Evolutionary conservation across 2,113 vertebrate genomes (phyloP).

Genomic region (Sinocyclocheilus anshuiensis): DNA sequence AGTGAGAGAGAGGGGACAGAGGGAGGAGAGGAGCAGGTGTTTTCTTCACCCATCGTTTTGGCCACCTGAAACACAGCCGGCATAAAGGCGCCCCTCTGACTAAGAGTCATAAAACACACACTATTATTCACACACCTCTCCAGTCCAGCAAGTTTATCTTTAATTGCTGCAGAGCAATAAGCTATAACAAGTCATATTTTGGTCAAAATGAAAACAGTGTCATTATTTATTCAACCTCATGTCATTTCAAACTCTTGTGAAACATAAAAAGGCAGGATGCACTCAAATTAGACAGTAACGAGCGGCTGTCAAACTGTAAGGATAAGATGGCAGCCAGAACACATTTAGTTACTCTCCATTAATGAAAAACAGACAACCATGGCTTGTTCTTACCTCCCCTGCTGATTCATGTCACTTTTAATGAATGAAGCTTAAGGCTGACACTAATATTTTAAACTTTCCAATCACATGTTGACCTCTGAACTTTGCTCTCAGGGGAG

Average conservation of each 20-base stretch:
- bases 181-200: not conserved
- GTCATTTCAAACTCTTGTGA: not conserved
- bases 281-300: not conserved
- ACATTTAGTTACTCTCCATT: not conserved
- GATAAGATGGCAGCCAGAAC: not conserved
- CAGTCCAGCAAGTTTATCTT: not conserved
- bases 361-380: not conserved
- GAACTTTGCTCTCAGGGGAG: constrained; percentile 23
- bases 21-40: constrained; percentile 37
- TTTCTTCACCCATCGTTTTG: constrained; percentile 36
- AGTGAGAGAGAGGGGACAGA: constrained; percentile 35
- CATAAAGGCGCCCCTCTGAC: constrained; percentile 4
- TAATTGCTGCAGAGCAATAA: not conserved
- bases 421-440: not conserved
- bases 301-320: not conserved
- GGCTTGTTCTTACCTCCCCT: not conserved
- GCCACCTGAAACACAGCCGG: constrained; percentile 39
- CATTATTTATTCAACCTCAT: not conserved
- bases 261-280: not conserved
- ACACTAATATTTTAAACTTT: constrained; percentile 18
- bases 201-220: not conserved
- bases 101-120: constrained; percentile 26
- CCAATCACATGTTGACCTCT: constrained; percentile 53
- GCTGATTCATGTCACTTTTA: not conserved
- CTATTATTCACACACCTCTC: not conserved